These are phyloP conservation scores for Seladonia tumulorum DNA, from an alignment of 2,888 invertebrate species.

Conservation along the genomic window DNA sequence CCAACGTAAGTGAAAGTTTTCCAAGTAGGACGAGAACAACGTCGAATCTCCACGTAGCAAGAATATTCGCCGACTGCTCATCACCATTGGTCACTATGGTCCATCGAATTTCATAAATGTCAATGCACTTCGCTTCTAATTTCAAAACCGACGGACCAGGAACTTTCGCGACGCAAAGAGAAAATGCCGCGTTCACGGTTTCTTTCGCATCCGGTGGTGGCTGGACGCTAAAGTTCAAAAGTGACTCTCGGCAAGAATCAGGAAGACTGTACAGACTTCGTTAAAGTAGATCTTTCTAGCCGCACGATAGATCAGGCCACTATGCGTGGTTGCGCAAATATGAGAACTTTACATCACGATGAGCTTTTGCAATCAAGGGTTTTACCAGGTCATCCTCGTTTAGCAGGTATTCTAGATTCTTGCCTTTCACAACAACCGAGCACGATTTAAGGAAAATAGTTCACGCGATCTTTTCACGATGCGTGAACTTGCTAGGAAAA, in stretches of 20 bases:
- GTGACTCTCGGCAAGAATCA: conserved; percentile 16
- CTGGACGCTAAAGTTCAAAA: conserved; percentile 19
- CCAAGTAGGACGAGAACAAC: conserved; percentile 82
- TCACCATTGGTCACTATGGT: conserved; percentile 65
- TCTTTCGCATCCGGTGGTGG: conserved; percentile 1
- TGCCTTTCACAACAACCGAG: conserved; percentile 66
- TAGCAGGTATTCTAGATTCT: conserved; percentile 62
- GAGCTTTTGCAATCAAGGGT: conserved; percentile 69
- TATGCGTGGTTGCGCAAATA: conserved; percentile 61
- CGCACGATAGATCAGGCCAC: conserved; percentile 35
- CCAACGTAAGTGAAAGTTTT: conserved; percentile 83
- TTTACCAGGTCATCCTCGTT: conserved; percentile 70
- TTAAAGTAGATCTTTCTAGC: neutral
- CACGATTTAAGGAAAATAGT: conserved; percentile 55
- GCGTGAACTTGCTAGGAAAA: conserved; percentile 22
- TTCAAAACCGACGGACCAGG: conserved; percentile 49
- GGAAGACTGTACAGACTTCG: conserved; percentile 26
- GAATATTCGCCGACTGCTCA: conserved; percentile 81
- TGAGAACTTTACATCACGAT: conserved; percentile 62
- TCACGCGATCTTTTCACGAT: conserved; percentile 44
- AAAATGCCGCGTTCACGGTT: conserved; percentile 22
- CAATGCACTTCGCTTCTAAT: conserved; percentile 39
- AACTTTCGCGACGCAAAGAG: conserved; percentile 9
- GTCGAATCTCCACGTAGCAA: conserved; percentile 73
- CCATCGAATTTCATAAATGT: conserved; percentile 59